A percentile compares a stretch with the other conserved stretches of the same genome.
Conservation (phyloP, 2,797 vertebrate species). For the Toxotes lorentzi region DNA sequence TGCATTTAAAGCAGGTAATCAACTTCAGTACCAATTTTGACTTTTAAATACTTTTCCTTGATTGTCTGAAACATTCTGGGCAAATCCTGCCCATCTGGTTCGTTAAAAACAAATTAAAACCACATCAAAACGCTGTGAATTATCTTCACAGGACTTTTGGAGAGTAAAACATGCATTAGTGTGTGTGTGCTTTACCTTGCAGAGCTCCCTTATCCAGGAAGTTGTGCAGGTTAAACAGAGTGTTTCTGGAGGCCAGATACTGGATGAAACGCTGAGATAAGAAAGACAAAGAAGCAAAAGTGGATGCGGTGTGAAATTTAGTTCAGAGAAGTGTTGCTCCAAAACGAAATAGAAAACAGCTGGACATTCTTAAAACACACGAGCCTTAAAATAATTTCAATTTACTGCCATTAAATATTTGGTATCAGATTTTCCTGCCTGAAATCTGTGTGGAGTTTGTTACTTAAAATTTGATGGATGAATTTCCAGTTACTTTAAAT, state of each 20-base stretch:
- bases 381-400: not conserved
- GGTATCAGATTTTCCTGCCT: not conserved
- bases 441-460: not conserved
- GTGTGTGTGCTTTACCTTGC: constrained; percentile 87
- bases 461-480: not conserved
- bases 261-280: constrained; percentile 92
- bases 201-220: constrained; percentile 95
- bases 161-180: not conserved
- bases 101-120: constrained; percentile 17
- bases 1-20: not conserved
- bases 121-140: not conserved
- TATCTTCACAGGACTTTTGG: not conserved
- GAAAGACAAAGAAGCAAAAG: not conserved
- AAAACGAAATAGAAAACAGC: not conserved
- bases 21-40: not conserved
- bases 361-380: not conserved
- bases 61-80: constrained; percentile 7
- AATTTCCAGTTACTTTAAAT: not conserved
- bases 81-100: constrained; percentile 7
- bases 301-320: not conserved
- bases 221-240: constrained; percentile 96
- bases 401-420: not conserved
- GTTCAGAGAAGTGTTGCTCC: not conserved
- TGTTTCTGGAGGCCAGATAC: constrained; percentile 95
- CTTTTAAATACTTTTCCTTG: constrained; percentile 1